A percentile compares a stretch with the other conserved stretches of the same genome.
These are phyloP conservation scores for Balaenoptera acutorostrata DNA, from an alignment of 2,113 vertebrate species.

Conservation along the genomic window DNA sequence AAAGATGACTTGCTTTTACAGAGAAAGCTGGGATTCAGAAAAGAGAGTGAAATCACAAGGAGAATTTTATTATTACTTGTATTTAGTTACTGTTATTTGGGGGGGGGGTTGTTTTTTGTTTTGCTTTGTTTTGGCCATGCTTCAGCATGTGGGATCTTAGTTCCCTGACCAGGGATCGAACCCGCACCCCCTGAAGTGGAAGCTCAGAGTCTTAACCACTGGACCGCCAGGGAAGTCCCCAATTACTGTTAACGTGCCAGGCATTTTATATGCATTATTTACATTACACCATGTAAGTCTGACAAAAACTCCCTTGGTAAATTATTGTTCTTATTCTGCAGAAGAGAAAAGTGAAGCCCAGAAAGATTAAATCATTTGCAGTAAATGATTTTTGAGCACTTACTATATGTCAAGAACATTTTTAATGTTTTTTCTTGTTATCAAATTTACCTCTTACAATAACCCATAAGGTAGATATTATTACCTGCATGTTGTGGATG, in stretches of 20 bases:
- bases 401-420: neutral
- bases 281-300: neutral
- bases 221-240: neutral
- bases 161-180: no score
- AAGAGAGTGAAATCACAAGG: neutral
- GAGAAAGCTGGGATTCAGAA: neutral
- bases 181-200: no score
- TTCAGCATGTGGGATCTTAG: no score
- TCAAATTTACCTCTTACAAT: neutral
- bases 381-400: neutral
- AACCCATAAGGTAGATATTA: neutral
- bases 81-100: neutral
- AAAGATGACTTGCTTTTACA: neutral
- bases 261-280: neutral
- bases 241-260: neutral
- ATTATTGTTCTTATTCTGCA: neutral
- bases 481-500: neutral
- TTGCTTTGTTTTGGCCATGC: no score
- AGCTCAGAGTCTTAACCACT: no score
- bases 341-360: neutral
- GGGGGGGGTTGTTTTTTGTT: no score
- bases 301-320: neutral
- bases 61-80: neutral
- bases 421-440: neutral
- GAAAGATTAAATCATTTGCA: constrained; percentile 7